Evolutionary conservation across 2,888 invertebrate genomes (phyloP), one percentile per base, ranked within the genome.

Genomic region (Acrobasis consociella): DNA sequence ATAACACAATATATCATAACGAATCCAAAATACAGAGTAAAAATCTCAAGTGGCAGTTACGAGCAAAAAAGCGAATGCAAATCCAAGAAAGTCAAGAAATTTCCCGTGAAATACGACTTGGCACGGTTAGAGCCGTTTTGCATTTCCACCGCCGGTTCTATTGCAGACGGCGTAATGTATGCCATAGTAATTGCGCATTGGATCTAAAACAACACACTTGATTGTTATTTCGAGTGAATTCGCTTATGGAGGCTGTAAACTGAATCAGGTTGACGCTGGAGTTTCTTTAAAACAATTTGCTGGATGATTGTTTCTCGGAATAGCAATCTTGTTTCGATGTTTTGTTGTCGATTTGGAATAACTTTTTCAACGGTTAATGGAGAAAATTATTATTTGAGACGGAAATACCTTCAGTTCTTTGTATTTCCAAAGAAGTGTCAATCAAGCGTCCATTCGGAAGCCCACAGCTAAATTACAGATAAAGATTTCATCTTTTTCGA

Each of bases 111-210:
- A 56, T 56, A 62, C 55, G 58, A 62, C 55, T 65, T 64, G 65
- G 64, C 65, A 64, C 66, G 62, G 62, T 60, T 67, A 63, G 62
- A 61, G 65, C 65, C 66, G 61, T 64, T 71, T 71, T 67, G 65
- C 70, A 69, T 69, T 63, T 59, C 59, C 46, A 60, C 50, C 50
- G 59, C 37, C 59, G 59, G 11, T 50, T 60, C 62, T 56, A 59
- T 63, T 58, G 61, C 64, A 64, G 63, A 62, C 51, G 38, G 51
- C 8, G 59, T 67, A 67, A 67, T 65, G 63, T 64, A 67, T 67
- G 64, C 66, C 55, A 56, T 62, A 64, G 49, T 63, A 64, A 67
- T 67, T 67, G 66, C 62, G 64, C 63, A 64, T 67, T 67, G 66
- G 66, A 67, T 63, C 63, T 67, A 5, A 13, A 46, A 13, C 46